phyloP scores from a whole-genome alignment of 2,888 invertebrate genomes.

The Eulithis prunata region DNA sequence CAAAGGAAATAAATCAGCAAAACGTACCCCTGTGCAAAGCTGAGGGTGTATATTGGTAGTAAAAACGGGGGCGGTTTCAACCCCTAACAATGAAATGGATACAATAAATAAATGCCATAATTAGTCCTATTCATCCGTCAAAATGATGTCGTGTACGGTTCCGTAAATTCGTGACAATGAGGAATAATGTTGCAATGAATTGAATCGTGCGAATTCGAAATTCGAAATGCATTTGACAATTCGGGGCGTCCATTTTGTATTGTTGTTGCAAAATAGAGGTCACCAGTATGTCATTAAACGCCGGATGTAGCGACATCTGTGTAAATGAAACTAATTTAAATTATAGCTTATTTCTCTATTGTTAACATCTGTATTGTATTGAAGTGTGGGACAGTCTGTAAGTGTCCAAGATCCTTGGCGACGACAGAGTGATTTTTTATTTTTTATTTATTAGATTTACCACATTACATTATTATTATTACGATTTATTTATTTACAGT shows the following conservation, averaged over 20 bases:
- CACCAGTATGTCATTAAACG: slow-evolving; percentile 41
- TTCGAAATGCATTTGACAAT: slow-evolving; percentile 66
- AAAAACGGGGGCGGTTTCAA: slow-evolving; percentile 65
- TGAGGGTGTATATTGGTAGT: slow-evolving; percentile 67
- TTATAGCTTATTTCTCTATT: slow-evolving; percentile 38
- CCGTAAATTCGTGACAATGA: slow-evolving; percentile 59
- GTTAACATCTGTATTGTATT: slow-evolving; percentile 36
- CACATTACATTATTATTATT: no score
- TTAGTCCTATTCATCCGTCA: slow-evolving; percentile 78
- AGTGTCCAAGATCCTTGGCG: no score
- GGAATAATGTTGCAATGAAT: slow-evolving; percentile 47
- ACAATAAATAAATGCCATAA: slow-evolving; percentile 80
- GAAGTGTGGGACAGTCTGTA: slow-evolving; percentile 3
- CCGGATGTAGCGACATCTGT: slow-evolving; percentile 45
- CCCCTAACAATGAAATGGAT: slow-evolving; percentile 71
- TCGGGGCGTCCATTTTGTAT: slow-evolving; percentile 69
- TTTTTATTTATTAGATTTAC: no score
- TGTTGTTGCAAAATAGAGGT: slow-evolving; percentile 64
- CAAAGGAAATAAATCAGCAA: slow-evolving; percentile 65
- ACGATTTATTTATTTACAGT: no score
- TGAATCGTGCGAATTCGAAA: slow-evolving; percentile 61
- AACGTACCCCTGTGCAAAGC: slow-evolving; percentile 59
- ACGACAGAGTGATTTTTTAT: no score
- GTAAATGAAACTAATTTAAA: slow-evolving; percentile 41
- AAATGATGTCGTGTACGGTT: slow-evolving; percentile 65